Base-by-base conservation (phyloP, 2,113 vertebrate species). In the Thunnus maccoyii region DNA sequence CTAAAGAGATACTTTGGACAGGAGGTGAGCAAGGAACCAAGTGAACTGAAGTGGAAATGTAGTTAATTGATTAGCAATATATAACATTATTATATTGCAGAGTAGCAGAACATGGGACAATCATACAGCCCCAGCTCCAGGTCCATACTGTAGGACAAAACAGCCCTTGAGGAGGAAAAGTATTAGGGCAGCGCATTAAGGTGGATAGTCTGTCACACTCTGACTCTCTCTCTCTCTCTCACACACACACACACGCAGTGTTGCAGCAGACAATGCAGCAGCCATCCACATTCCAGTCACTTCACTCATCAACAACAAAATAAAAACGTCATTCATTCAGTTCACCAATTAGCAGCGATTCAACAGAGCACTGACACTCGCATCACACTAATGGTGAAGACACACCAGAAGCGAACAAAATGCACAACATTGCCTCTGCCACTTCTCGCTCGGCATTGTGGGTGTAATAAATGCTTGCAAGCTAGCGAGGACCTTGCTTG, bases 181-280 rank as follows among this genome's bases (percentile, higher is more conserved):
- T 55, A 67, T 73, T 67, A 63, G 63, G 63, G 76, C 51, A 55
- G 70, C 62, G 64, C 56, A 83, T 79, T 72, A 74, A 66, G 82
- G 60, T 69, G 57, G 50, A 80, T 11, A 56, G 76, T 61, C 60
- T 52, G 32, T 80, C 72, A 61, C 57, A 16, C 54, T 11, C 32
- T 51, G 20, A 22, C 66, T 44, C 51, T 15, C 57, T 10, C 32
- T 4, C 20, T 14, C 30, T 9, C 46, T 18, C 54, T 10, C 60
- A 30, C 41, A 65, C 47, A 80, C 3, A 58, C 46, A 58, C 52
- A 66, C 15, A 22, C 57, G 57, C 30, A 32, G 17, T 11, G 63
- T 74, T 83, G 85, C 85, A 80, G 85, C 46, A 88, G 74, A 88
- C 78, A 86, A 82, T 86, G 71, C 84, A 86, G 78, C 80, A 88